phyloP scores from a whole-genome alignment of 2,113 vertebrate species.

The Cavia aperea region DNA sequence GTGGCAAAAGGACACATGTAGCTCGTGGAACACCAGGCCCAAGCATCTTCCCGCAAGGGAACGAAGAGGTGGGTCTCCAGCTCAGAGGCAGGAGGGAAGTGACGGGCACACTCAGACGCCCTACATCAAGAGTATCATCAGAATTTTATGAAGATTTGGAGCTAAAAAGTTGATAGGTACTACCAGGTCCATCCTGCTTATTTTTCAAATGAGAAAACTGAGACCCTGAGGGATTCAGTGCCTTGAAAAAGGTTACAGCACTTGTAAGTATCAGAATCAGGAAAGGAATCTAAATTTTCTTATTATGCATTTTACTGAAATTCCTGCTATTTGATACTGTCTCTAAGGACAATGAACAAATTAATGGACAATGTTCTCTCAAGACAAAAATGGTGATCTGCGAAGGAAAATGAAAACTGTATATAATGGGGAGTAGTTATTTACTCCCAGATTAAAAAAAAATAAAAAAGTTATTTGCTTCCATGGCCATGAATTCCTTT shows the following conservation, averaged over 20 bases:
- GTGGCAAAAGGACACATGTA: background rate
- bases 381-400: background rate
- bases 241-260: background rate
- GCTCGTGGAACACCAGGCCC: background rate
- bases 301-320: conserved; percentile 14
- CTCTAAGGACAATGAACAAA: conserved; percentile 31
- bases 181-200: background rate
- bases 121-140: background rate
- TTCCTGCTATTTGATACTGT: background rate
- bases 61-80: background rate
- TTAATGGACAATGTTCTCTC: conserved; percentile 5
- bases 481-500: background rate
- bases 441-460: background rate
- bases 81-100: background rate
- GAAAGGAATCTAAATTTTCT: conserved; percentile 24
- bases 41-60: background rate
- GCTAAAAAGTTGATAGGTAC: background rate
- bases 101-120: background rate
- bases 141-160: background rate
- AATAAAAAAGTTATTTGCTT: too few relatives aligned
- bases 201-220: conserved; percentile 50
- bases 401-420: background rate
- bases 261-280: background rate
- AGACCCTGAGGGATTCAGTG: background rate
- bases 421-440: background rate